Percentiles rank a stretch among this genome's conserved stretches.
Conservation (phyloP, 2,113 vertebrate genomes). For the Anguilla japonica region DNA sequence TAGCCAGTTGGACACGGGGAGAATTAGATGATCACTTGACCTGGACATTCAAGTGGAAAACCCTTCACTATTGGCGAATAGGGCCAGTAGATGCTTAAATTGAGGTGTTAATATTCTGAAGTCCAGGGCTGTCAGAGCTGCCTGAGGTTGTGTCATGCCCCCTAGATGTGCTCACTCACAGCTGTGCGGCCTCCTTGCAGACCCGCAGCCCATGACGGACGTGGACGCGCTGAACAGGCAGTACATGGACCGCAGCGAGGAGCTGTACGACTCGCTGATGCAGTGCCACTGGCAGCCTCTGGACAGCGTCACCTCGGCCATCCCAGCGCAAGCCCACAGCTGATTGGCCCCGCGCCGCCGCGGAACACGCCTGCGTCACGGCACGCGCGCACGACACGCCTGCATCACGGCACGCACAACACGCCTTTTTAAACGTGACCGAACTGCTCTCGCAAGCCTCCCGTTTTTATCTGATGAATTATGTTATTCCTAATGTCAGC, state of each 20-base stretch:
- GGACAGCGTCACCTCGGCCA: slow-evolving; percentile 76
- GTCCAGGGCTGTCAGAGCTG: too few relatives aligned
- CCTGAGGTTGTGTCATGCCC: too few relatives aligned
- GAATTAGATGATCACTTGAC: background rate
- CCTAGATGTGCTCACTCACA: background rate
- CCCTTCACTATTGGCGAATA: background rate
- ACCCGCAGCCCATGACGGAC: slow-evolving; percentile 69
- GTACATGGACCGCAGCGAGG: slow-evolving; percentile 87
- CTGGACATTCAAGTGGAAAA: too few relatives aligned
- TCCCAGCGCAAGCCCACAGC: slow-evolving; percentile 66
- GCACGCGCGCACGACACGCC: background rate
- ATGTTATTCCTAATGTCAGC: background rate
- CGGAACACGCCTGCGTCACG: background rate
- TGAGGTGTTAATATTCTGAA: too few relatives aligned
- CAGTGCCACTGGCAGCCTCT: slow-evolving; percentile 85
- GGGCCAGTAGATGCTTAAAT: too few relatives aligned
- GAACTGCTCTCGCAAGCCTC: background rate
- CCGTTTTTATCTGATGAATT: background rate
- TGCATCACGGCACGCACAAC: background rate
- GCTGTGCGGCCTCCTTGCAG: slow-evolving; percentile 39
- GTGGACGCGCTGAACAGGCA: slow-evolving; percentile 84
- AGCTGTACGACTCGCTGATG: slow-evolving; percentile 87
- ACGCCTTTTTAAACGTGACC: background rate
- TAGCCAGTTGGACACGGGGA: background rate
- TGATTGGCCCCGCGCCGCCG: slow-evolving; percentile 17